A percentile compares a stretch with the other conserved stretches of the same genome.
phyloP scores from a whole-genome alignment of 2,888 invertebrate species.

The Hetaerina titia region DNA sequence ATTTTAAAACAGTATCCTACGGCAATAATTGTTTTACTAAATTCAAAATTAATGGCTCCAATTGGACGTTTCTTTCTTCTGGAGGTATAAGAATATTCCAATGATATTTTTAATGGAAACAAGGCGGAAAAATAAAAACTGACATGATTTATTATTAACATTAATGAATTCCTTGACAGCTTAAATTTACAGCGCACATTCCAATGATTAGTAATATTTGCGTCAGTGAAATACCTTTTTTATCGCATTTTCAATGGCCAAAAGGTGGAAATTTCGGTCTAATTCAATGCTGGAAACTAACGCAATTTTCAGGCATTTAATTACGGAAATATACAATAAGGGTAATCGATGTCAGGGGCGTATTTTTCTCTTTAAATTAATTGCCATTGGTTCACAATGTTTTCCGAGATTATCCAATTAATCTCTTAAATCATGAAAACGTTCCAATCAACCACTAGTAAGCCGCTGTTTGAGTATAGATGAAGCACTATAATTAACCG shows the following conservation, averaged over 20 bases:
- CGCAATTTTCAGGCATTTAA: neutral
- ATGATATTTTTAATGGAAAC: too few species aligned
- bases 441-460: neutral
- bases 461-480: neutral
- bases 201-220: neutral
- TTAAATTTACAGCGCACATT: neutral
- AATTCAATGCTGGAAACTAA: neutral
- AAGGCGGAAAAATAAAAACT: neutral
- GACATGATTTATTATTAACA: neutral
- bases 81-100: too few species aligned
- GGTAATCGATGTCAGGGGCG: neutral
- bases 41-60: too few species aligned
- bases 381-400: neutral
- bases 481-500: neutral
- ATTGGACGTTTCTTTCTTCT: too few species aligned
- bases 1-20: neutral
- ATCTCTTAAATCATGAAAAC: neutral
- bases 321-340: neutral
- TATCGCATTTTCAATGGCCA: neutral
- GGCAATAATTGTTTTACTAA: too few species aligned
- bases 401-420: neutral
- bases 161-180: neutral
- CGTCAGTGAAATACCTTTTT: neutral
- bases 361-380: neutral
- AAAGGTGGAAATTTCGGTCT: neutral